These are phyloP conservation scores for Scaptomyza polygonia DNA, from an alignment of 2,888 invertebrate genomes.

Conservation along the genomic window DNA sequence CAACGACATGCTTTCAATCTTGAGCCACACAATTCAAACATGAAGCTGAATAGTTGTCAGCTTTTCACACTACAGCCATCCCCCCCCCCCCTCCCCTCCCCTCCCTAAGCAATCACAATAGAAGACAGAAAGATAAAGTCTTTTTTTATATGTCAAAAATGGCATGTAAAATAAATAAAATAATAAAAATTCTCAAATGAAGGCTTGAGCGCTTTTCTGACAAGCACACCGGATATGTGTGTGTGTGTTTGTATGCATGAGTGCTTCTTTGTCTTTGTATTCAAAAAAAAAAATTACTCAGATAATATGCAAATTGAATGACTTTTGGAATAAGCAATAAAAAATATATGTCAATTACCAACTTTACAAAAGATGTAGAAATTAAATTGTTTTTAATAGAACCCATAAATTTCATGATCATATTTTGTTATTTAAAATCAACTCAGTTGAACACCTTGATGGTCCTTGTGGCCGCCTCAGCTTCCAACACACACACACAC, in stretches of 20 bases:
- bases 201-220: constrained; percentile 69
- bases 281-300: not conserved
- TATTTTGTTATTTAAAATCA: too few relatives aligned
- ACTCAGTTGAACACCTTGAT: constrained; percentile 11
- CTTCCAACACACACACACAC: too few relatives aligned
- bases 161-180: constrained; percentile 35
- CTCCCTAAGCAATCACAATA: constrained; percentile 8
- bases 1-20: constrained; percentile 60
- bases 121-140: constrained; percentile 1
- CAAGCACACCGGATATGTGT: constrained; percentile 62
- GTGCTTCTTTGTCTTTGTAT: constrained; percentile 29
- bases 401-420: too few relatives aligned
- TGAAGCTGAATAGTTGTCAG: constrained; percentile 54
- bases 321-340: not conserved
- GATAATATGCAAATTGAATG: not conserved
- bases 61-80: constrained; percentile 22
- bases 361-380: too few relatives aligned
- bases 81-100: not conserved
- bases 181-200: constrained; percentile 78
- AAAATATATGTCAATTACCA: not conserved
- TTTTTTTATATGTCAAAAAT: constrained; percentile 2
- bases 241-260: constrained; percentile 15
- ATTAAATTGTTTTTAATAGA: too few relatives aligned
- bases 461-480: constrained; percentile 9
- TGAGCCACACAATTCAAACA: constrained; percentile 15